phyloP scores from a whole-genome alignment of 2,797 vertebrate genomes.

The Ctenopoma multispine region DNA sequence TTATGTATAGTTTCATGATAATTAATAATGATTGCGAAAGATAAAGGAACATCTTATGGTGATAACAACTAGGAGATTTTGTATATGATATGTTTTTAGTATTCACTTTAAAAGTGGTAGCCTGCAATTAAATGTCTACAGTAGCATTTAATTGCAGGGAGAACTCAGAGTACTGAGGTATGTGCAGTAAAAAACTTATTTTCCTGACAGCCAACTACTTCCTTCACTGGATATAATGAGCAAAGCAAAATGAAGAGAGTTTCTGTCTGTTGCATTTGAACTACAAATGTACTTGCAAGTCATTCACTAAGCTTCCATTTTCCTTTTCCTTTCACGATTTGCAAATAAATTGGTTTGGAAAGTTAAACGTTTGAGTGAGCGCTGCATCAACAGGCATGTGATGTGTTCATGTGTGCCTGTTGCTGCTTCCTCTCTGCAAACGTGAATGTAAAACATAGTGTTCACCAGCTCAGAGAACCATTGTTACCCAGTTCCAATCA shows the following conservation, averaged over 20 bases:
- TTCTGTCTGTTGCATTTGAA: background rate
- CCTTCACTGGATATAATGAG: constrained; percentile 1
- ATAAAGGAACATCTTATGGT: too few relatives aligned
- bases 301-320: too few relatives aligned
- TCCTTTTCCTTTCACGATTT: background rate
- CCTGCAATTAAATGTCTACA: too few relatives aligned
- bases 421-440: too few relatives aligned
- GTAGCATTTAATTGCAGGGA: constrained; percentile 5
- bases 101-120: constrained; percentile 3
- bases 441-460: background rate
- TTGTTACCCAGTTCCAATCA: background rate
- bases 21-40: too few relatives aligned
- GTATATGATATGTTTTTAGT: too few relatives aligned
- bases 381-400: too few relatives aligned
- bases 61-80: too few relatives aligned
- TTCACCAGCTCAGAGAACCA: constrained; percentile 1
- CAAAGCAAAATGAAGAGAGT: background rate
- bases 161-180: background rate
- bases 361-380: too few relatives aligned
- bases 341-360: background rate
- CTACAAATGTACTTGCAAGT: background rate
- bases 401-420: too few relatives aligned
- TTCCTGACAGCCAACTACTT: constrained; percentile 5
- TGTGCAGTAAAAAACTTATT: constrained; percentile 1
- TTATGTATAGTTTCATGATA: background rate